Evolutionary conservation across 2,113 vertebrate species (phyloP).

Genomic region (Myotis lucifugus): DNA sequence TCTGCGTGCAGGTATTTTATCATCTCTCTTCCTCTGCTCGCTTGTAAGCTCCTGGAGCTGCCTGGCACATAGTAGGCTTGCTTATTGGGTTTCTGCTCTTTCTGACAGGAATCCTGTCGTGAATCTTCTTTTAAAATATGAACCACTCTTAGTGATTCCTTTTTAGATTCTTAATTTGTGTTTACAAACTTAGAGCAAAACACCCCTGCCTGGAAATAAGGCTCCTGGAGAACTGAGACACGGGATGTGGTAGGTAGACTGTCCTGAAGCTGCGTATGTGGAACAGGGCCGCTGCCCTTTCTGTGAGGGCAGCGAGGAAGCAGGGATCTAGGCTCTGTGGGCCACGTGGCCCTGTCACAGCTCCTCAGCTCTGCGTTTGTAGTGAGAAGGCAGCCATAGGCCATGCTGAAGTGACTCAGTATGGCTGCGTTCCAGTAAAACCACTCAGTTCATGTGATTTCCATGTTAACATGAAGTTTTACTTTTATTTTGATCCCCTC

Average conservation of each 20-base stretch:
- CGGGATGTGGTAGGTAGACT: not conserved
- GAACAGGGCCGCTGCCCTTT: not conserved
- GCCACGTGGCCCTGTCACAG: not conserved
- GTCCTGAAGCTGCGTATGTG: not conserved
- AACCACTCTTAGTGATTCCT: not conserved
- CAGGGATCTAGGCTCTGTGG: not conserved
- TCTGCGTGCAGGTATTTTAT: rapidly evolving
- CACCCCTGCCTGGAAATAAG: not conserved
- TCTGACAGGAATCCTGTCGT: not conserved
- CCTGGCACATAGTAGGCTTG: not conserved
- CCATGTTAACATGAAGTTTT: not conserved
- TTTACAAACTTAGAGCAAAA: not conserved
- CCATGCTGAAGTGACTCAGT: not conserved
- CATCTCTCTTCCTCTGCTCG: not conserved
- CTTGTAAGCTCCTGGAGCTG: not conserved
- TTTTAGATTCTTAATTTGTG: not conserved
- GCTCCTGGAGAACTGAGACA: not conserved
- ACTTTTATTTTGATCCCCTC: not conserved
- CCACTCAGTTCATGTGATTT: not conserved
- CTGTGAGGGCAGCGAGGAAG: not conserved
- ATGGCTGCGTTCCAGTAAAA: not conserved
- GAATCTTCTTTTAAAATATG: not conserved
- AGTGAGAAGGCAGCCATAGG: not conserved
- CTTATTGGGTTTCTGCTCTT: not conserved
- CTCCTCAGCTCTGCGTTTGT: not conserved